Base-by-base conservation (phyloP, 2,888 invertebrate species). In the Oscheius sp. region DNA sequence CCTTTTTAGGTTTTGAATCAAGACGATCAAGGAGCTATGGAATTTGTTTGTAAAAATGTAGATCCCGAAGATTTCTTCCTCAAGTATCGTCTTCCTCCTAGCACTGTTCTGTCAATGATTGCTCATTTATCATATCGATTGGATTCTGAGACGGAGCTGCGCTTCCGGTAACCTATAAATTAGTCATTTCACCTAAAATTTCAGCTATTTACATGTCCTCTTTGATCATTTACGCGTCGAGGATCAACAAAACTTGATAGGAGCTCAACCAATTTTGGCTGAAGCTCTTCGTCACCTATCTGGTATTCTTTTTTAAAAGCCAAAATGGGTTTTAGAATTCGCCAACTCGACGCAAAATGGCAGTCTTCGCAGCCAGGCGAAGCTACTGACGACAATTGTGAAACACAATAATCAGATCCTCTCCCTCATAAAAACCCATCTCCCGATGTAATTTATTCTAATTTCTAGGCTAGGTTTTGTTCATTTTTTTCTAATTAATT, bases 101-200 rank as follows among this genome's bases (percentile, higher is more conserved):
- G 92, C 81, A 94, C 95, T 68, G 89, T 96, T 75, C 89, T 97
- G 61, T 94, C 95, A 2, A 90, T 97, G 30, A 92, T 97, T 81
- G 95, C 96, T 86, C 96, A 96, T 87, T 74, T 85, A 14, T 67
- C 78, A 9, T 57, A 71, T 12, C 68, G 74, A 14, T 67, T 84
- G 51, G 73, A 75, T 41, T 63, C 71, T 32, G 80, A 84, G 17
- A 71, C 81, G 9, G 83, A 79, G 17, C 68, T 82, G 14, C 81
- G 81, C 56, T 77, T 81, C 67, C 54, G 54, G 54, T 54, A n/a
- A 33, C 20, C n/a, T 54, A 33, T 54, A 24, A 20, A 6, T 24
- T 22, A 22, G 17, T 17, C 17, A 14, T 44, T 44, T n/a, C 8
- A 5, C 45, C 45, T 36, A 47, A 20, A 20, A 17, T 54, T 54